These are phyloP conservation scores for Oriolus oriolus DNA, from an alignment of 2,113 vertebrate genomes.

Conservation along the genomic window DNA sequence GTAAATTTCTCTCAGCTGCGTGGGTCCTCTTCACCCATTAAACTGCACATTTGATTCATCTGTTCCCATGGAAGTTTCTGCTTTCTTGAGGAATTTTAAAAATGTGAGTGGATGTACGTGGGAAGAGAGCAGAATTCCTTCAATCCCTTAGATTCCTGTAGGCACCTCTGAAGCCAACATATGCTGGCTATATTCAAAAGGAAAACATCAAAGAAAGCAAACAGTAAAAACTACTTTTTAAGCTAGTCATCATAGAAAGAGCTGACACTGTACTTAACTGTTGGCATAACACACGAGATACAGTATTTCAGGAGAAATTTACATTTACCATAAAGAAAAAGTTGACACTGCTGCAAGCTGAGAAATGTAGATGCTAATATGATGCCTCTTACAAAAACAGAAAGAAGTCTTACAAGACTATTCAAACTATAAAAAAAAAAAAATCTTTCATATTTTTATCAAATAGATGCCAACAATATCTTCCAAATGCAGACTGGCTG, in stretches of 20 bases:
- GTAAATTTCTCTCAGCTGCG: neutral
- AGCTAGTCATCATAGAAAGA: conserved; percentile 3
- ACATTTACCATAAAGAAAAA: neutral
- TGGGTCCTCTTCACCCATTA: neutral
- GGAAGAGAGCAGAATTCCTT: conserved; percentile 30
- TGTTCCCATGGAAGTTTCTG: neutral
- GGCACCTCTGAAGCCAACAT: neutral
- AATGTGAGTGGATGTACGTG: conserved; percentile 31
- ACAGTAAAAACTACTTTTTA: neutral
- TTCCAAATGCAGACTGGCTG: neutral
- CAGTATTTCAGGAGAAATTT: neutral
- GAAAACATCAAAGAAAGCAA: neutral
- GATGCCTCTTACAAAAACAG: neutral
- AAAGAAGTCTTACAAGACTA: neutral
- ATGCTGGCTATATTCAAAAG: neutral
- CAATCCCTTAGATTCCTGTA: neutral
- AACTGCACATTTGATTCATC: neutral
- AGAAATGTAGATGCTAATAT: neutral
- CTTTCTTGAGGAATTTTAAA: conserved; percentile 24
- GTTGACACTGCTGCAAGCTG: neutral
- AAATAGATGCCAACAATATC: neutral
- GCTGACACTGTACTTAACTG: neutral
- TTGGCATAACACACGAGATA: neutral
- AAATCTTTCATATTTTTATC: neutral
- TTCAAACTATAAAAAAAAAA: neutral